Base-by-base conservation (phyloP, 2,888 invertebrate species). In the Drosophila formosana region DNA sequence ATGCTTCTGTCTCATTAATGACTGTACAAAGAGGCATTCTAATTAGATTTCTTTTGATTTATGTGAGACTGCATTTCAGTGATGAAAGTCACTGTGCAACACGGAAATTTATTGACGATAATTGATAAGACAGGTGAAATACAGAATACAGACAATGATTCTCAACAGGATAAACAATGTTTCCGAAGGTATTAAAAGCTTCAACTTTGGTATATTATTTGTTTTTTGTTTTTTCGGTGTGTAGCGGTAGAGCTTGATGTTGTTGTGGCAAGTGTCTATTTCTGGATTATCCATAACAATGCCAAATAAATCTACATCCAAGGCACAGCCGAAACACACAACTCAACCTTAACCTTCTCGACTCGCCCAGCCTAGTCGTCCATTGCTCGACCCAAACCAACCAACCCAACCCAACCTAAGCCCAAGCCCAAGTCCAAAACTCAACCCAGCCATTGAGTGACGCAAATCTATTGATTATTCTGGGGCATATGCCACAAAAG, bases 391-490 rank as follows among this genome's bases (percentile, higher is more conserved):
- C 18, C 18, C 2, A 18, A 18, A 9, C 47, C 11, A 49, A 9
- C 32, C 39, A 49, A 32, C 58, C 46, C 50, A 43, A n/a, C n/a
- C 47, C 37, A 66, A 47, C 53, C 55, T 66, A 34, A 43, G 23
- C 51, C n/a, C 37, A 41, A 43, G 45, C 65, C 45, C 37, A 30
- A 7, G 6, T 5, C 6, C 30, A 30, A 5, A 50, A 50, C 43
- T 39, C 49, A 23, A 25, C 7, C 45, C 30, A 71, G 43, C 50
- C 58, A 71, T 79, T 70, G 74, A 89, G 77, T 84, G 84, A 84
- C 89, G 84, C 66, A 88, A 87, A 81, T 75, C 72, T 84, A 84
- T 84, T 79, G 84, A 84, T 84, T 84, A 74, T 88, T 83, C 66
- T 72, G 63, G 46, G 66, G 66, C 78, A 78, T 56, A 72, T 72